Base-by-base conservation (phyloP, 2,888 invertebrate genomes). In the Cryptocephalus primarius region DNA sequence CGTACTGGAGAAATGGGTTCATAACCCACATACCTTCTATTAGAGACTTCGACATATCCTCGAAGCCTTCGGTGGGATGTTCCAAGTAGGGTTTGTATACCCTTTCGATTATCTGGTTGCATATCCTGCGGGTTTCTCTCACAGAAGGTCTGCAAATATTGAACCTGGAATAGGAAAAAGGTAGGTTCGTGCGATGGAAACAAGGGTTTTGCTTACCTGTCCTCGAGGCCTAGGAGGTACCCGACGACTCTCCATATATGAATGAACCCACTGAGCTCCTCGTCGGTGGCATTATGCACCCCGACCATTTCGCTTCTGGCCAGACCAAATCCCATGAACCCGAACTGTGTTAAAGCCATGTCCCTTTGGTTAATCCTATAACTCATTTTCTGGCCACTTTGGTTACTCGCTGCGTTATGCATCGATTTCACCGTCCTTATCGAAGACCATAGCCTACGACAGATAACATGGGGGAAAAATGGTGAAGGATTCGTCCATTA, bases 171-270 rank as follows among this genome's bases (percentile, higher is more conserved):
- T 0, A 22, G 12, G 2, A 6, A 6, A 6, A 36, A 36, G n/a
- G 34, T n/a, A 36, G 12, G 36, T 36, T 12, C 6, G 2, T 11
- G 36, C 6, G 6, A 2, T 6, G 36, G 6, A 22, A 22, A 22
- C 22, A 2, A 36, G 6, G 2, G n/a, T 36, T n/a, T 36, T 4
- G 36, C 6, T 36, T 36, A 85, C 82, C 76, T 80, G 55, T 93
- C 89, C 52, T 87, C 79, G 48, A 92, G 79, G 6, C 93, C 93
- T 51, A 93, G 73, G 65, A 88, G 71, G 60, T 82, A 75, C 1
- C 90, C 91, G 40, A 92, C 73, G 1, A 85, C 83, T 50, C 83
- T 78, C 92, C 92, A 93, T 62, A 88, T 78, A 65, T 92, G 88
- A 9, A 85, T 71, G 51, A 87, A 84, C 1, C 81, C 83, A 44